Evolutionary conservation across 2,113 vertebrate species (phyloP), one percentile per base, ranked within the genome.

Genomic region (Sardina pilchardus): DNA sequence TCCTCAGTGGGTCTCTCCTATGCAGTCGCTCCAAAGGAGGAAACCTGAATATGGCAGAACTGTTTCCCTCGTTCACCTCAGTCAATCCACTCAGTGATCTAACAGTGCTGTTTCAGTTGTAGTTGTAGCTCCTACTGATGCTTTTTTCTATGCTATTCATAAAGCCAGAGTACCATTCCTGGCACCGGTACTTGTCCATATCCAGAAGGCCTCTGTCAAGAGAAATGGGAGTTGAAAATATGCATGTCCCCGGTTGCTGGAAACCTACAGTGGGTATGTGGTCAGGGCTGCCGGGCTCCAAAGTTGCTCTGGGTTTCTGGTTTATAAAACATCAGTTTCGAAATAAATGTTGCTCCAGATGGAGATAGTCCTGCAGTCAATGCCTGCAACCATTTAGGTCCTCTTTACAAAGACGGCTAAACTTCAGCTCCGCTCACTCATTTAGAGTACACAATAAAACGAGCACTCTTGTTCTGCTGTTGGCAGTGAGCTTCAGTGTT

Each of bases 311-410:
- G 86, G 90, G 91, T 84, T 94, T 92, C 86, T 92, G 93, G 89
- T 90, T 91, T 83, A 90, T 92, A 90, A 88, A 87, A 93, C 91
- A 91, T 93, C 88, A 86, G 91, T 91, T 94, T 90, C 92, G 91
- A 94, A 94, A 94, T 93, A 93, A 93, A 91, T 92, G 89, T 83
- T 83, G 86, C 86, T 92, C 88, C 89, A 93, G 92, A 92, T 93
- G 93, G 90, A 93, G 91, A 91, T 81, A 71, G 86, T 88, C 90
- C 87, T 94, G 93, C 34, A 93, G 94, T 92, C 47, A 44, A 85
- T 86, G 87, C 87, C 78, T 87, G 88, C 90, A 92, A 92, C 89
- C 92, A 92, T 94, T 89, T 91, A 92, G 84, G 47, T 36, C 81
- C 81, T 85, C 30, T 84, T 87, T 81, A 86, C 8, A 56, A 85